Percentiles rank a stretch among this genome's conserved stretches.
phyloP scores from a whole-genome alignment of 2,113 vertebrate genomes.

The Gopherus flavomarginatus region DNA sequence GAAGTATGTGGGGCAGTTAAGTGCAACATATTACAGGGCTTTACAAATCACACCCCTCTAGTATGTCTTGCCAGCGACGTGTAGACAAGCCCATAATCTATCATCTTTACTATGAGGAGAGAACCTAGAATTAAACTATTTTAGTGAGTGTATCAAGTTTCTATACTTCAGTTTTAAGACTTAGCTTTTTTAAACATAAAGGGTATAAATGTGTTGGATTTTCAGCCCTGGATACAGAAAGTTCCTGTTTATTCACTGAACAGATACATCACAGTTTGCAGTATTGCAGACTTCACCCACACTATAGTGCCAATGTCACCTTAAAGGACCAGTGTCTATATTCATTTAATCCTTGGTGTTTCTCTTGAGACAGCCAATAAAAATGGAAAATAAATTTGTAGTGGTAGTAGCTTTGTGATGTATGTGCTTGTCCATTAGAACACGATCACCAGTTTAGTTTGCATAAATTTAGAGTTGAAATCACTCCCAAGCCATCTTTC shows the following conservation, averaged over 20 bases:
- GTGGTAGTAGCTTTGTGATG: not conserved
- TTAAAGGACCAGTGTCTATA: not conserved
- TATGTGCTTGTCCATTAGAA: not conserved
- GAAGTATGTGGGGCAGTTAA: not conserved
- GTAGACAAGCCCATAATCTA: not conserved
- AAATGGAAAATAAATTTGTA: not conserved
- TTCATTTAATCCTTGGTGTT: not conserved
- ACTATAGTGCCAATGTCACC: not conserved
- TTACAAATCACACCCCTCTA: not conserved
- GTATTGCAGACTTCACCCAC: slow-evolving; percentile 1
- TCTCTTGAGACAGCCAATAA: not conserved
- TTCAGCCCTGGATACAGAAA: not conserved
- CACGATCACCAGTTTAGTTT: not conserved
- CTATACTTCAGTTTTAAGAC: not conserved
- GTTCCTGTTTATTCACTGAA: not conserved
- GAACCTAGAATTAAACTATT: slow-evolving; percentile 1
- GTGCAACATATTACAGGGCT: not conserved
- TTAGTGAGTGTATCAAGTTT: not conserved
- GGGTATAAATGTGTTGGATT: not conserved
- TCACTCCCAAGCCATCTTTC: not conserved
- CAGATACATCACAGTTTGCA: not conserved
- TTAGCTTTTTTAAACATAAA: not conserved
- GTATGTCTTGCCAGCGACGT: not conserved
- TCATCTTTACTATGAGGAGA: not conserved
- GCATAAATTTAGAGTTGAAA: not conserved